phyloP scores from a whole-genome alignment of 2,797 vertebrate species.

The Agapornis canus region DNA sequence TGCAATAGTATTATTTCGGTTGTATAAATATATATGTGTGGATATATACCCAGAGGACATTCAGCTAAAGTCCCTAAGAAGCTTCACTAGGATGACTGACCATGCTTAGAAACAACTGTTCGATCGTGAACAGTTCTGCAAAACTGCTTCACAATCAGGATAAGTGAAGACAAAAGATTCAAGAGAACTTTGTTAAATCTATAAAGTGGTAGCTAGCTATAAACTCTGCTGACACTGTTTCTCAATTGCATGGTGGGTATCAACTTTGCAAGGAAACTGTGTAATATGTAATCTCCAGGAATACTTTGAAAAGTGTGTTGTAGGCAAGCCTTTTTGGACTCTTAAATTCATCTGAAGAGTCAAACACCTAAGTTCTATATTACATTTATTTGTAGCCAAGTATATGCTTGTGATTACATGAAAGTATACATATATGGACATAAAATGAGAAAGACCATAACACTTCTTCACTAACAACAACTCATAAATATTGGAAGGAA shows the following conservation, averaged over 20 bases:
- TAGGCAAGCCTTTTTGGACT: neutral
- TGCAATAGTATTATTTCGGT: neutral
- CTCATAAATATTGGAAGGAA: neutral
- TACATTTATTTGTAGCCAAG: neutral
- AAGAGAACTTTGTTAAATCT: neutral
- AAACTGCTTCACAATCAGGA: neutral
- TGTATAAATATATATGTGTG: neutral
- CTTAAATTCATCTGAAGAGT: neutral
- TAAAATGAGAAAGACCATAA: neutral
- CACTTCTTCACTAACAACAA: neutral
- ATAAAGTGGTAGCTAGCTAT: neutral
- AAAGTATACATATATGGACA: neutral
- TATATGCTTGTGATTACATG: neutral
- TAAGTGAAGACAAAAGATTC: neutral
- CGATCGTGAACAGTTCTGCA: neutral
- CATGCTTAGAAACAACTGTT: neutral
- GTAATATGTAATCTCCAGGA: neutral
- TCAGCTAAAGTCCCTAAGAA: neutral
- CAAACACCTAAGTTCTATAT: neutral
- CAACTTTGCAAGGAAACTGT: neutral
- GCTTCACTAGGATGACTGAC: neutral
- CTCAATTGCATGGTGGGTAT: neutral
- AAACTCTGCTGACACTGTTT: neutral
- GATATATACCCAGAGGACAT: neutral
- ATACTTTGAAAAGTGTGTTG: neutral